Base-by-base conservation (phyloP, 2,888 invertebrate genomes). In the Acanthacorydalis orientalis region DNA sequence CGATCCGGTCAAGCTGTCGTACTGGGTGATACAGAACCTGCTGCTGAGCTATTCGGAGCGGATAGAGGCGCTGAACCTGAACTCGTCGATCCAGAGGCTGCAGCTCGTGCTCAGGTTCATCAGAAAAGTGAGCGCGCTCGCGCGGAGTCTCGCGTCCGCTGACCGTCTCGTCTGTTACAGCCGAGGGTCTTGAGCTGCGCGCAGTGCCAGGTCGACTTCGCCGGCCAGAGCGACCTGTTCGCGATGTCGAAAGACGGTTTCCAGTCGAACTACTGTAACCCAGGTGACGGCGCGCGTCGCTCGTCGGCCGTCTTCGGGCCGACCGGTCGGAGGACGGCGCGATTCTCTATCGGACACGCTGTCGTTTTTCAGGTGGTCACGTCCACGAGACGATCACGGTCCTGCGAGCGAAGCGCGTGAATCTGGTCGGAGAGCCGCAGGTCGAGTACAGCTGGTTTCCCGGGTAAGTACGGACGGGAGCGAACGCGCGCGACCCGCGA, bases 401-500 rank as follows among this genome's bases (percentile, higher is more conserved):
- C 1, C 68, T 69, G 50, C 65, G 68, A 46, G 72, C 75, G 0
- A 62, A 67, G 15, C 69, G 74, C 51, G 64, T 73, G 14, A 57
- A 64, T 37, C 63, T 78, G 12, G 65, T 70, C 32, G 66, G 67
- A 1, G 67, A 69, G 43, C 74, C 83, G 1, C 80, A 81, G 1
- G 74, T 74, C n/a, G 76, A 82, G 54, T 82, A 79, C 58, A 82
- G 80, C 52, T 89, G 89, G 89, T 89, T 89, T 63, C 87, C 88
- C 7, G 87, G 85, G 79, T 82, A 68, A 64, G 68, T 57, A 42
- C 44, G 35, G 41, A n/a, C n/a, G n/a, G n/a, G n/a, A n/a, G n/a
- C n/a, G n/a, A n/a, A n/a, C n/a, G n/a, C n/a, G n/a, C n/a, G n/a
- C n/a, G n/a, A n/a, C n/a, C n/a, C n/a, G n/a, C n/a, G n/a, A n/a